phyloP scores from a whole-genome alignment of 2,113 vertebrate species.

The Rhynchomys soricoides region DNA sequence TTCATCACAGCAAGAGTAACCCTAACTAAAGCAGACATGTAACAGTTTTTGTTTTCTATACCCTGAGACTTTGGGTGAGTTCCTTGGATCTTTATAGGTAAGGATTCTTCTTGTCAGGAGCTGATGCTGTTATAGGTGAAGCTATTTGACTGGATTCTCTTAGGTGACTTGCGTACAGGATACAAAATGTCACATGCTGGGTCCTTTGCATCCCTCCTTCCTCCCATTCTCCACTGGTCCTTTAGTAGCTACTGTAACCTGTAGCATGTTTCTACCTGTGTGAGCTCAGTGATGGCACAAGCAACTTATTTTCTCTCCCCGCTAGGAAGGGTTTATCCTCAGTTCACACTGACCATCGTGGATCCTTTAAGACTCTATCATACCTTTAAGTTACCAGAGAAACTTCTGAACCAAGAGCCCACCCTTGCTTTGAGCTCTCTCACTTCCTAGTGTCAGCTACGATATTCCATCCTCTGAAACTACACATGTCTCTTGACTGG shows the following conservation, averaged over 20 bases:
- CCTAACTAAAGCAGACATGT: not conserved
- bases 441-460: not conserved
- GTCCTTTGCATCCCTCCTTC: not conserved
- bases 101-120: not conserved
- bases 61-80: not conserved
- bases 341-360: not conserved
- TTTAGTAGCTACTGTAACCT: not conserved
- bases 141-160: not conserved
- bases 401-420: not conserved
- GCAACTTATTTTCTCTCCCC: not conserved
- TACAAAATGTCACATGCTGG: not conserved
- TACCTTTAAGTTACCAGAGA: not conserved
- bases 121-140: not conserved
- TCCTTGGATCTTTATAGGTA: not conserved
- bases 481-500: not conserved
- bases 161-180: not conserved
- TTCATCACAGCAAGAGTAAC: not conserved
- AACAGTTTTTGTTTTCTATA: not conserved
- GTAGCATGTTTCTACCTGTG: not conserved
- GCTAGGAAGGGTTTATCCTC: not conserved
- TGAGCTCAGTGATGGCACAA: accelerated
- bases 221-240: not conserved
- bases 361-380: not conserved
- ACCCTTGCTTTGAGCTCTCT: not conserved
- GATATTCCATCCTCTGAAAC: not conserved